Conservation (phyloP, 1,140 invertebrate species). For the Carcinoscorpius rotundicauda region DNA sequence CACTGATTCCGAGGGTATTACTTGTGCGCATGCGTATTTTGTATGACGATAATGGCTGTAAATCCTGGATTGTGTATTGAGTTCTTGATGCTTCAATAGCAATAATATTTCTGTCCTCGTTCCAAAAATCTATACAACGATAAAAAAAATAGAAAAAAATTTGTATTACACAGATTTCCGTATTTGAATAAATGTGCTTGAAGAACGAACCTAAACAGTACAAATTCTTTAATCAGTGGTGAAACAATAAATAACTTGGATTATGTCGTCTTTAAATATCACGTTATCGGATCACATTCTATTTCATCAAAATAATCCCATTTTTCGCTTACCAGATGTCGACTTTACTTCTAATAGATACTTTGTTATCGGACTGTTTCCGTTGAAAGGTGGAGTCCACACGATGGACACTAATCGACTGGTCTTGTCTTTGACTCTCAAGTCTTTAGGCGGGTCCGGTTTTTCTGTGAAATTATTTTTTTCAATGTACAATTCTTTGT, state of each 20-base stretch:
- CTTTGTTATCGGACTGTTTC: constrained; percentile 36
- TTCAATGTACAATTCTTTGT: not conserved
- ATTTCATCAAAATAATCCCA: too few species aligned
- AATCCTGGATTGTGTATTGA: constrained; percentile 52
- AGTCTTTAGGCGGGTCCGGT: constrained; percentile 35
- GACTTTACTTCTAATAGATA: constrained; percentile 74
- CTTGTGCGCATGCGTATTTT: constrained; percentile 90
- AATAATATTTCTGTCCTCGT: constrained; percentile 1
- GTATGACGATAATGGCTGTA: constrained; percentile 79
- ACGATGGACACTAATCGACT: constrained; percentile 27
- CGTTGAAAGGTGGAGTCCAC: constrained; percentile 34
- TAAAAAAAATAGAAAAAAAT: too few species aligned
- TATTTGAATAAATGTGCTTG: too few species aligned
- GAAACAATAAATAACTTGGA: too few species aligned
- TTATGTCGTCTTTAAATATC: too few species aligned
- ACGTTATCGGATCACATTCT: too few species aligned
- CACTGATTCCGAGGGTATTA: constrained; percentile 88
- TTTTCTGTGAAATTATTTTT: constrained; percentile 27
- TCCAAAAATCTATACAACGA: too few species aligned
- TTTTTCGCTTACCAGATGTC: not conserved
- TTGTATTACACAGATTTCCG: too few species aligned
- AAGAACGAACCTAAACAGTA: too few species aligned
- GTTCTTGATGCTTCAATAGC: constrained; percentile 9
- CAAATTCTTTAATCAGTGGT: too few species aligned
- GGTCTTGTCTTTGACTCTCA: constrained; percentile 31